These are phyloP conservation scores for Agrotis puta DNA, from an alignment of 2,888 invertebrate genomes.

Conservation along the genomic window DNA sequence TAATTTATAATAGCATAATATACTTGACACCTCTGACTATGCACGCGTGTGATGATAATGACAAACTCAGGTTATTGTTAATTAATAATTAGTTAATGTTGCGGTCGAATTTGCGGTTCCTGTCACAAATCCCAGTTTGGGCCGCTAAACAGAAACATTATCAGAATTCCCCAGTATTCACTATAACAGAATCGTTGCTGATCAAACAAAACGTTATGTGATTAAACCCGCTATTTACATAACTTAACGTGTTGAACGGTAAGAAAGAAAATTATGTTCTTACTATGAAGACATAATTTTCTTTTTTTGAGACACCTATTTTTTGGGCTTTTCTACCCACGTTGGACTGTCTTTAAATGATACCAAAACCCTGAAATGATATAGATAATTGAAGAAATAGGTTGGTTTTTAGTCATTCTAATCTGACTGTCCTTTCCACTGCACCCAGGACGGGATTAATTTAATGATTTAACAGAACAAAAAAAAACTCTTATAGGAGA, in stretches of 20 bases:
- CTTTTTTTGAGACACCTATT: neutral
- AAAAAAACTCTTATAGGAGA: no score
- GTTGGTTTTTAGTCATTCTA: no score
- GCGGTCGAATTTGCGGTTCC: constrained; percentile 18
- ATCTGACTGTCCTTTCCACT: no score
- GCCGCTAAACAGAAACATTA: constrained; percentile 30
- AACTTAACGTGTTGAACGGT: neutral
- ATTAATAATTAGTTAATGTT: constrained; percentile 22
- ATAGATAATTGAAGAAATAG: no score
- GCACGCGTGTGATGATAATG: neutral
- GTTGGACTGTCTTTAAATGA: no score
- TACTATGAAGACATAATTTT: neutral
- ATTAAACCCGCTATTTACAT: constrained; percentile 18
- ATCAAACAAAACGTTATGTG: constrained; percentile 39
- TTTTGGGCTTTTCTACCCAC: no score
- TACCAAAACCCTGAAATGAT: no score
- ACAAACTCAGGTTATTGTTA: constrained; percentile 4
- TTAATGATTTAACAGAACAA: no score
- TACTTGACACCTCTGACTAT: neutral
- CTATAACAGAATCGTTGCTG: constrained; percentile 15
- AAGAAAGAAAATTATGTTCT: no score
- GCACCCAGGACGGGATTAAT: no score
- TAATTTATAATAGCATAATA: no score
- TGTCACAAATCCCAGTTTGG: constrained; percentile 8
- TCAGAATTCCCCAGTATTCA: constrained; percentile 31